Conservation (phyloP, 2,797 vertebrate species). For the Myotis pilosus region DNA sequence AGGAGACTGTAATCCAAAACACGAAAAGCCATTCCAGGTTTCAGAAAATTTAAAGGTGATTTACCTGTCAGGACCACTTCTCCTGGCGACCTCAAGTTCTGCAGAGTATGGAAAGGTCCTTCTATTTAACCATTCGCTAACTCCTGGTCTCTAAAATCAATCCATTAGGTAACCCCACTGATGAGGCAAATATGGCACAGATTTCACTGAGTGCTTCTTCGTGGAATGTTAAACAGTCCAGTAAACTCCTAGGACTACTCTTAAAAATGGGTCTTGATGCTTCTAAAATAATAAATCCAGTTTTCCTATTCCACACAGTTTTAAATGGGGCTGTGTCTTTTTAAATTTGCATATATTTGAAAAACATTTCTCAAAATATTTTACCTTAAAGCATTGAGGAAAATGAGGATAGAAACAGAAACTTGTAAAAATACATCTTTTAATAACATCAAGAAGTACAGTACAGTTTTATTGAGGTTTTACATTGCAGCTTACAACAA, state of each 20-base stretch:
- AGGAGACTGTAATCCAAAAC: neutral
- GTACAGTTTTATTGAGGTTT: slow-evolving; percentile 68
- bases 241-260: neutral
- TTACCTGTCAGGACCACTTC: neutral
- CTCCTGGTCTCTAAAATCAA: neutral
- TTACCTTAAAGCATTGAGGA: slow-evolving; percentile 18
- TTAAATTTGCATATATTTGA: neutral
- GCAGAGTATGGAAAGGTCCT: neutral
- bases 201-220: neutral
- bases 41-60: neutral
- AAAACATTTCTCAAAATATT: slow-evolving; percentile 45
- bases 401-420: slow-evolving; percentile 53
- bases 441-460: slow-evolving; percentile 73
- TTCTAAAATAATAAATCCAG: neutral
- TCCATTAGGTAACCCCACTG: neutral
- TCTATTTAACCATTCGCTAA: neutral
- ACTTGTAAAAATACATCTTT: slow-evolving; percentile 77
- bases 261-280: neutral
- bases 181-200: neutral
- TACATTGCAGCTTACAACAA: slow-evolving; percentile 67
- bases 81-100: neutral
- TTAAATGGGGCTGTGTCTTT: neutral
- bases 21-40: neutral
- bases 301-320: neutral
- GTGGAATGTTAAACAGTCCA: neutral